Conservation (phyloP, 2,888 invertebrate genomes). For the Conops quadrifasciatus region DNA sequence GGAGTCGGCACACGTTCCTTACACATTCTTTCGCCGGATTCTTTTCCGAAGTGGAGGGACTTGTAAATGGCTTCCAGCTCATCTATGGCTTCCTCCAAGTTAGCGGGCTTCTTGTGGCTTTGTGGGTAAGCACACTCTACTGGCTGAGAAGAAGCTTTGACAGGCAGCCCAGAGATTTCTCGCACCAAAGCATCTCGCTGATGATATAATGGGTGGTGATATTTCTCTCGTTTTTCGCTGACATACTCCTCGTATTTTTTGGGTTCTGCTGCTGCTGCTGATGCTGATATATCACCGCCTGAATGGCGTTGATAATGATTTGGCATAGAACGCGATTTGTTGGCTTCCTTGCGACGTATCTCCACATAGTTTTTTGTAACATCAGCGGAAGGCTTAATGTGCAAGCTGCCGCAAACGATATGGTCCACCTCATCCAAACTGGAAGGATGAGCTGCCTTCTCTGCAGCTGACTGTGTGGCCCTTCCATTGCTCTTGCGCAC, state of each 20-base stretch:
- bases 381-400: constrained; percentile 58
- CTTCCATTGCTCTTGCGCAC: constrained; percentile 52
- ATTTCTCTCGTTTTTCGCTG: constrained; percentile 57
- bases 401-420: constrained; percentile 59
- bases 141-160: constrained; percentile 23
- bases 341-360: constrained; percentile 55
- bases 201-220: constrained; percentile 51
- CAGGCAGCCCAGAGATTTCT: constrained; percentile 47
- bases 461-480: background rate
- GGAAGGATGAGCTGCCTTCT: constrained; percentile 18
- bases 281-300: constrained; percentile 49
- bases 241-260: constrained; percentile 65
- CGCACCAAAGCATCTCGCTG: constrained; percentile 54
- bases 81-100: constrained; percentile 86
- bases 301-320: constrained; percentile 60
- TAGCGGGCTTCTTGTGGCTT: constrained; percentile 72
- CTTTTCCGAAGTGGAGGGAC: constrained; percentile 82
- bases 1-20: constrained; percentile 55
- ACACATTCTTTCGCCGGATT: constrained; percentile 40
- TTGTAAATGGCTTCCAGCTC: constrained; percentile 93
- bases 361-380: constrained; percentile 56
- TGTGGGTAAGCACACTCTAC: constrained; percentile 58
- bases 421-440: constrained; percentile 49
- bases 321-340: constrained; percentile 63
- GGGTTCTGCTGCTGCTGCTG: constrained; percentile 50